Evolutionary conservation across 64 coral and sea anemone species (phyloP).

Genomic region (Porites lutea): DNA sequence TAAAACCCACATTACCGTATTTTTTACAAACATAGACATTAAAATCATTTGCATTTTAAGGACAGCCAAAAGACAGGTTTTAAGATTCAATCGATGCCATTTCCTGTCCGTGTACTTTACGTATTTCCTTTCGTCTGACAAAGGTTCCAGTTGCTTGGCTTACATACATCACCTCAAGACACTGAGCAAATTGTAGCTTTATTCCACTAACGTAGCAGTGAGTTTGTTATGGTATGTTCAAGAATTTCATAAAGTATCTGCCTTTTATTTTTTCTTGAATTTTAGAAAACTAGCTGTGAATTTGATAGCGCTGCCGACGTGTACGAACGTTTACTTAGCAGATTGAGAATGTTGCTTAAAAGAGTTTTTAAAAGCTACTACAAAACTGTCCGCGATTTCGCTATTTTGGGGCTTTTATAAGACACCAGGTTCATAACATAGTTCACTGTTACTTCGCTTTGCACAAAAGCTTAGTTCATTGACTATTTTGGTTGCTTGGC

Average conservation of each 20-base stretch:
- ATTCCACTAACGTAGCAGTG: neutral
- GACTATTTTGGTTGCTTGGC: slow-evolving; percentile 22
- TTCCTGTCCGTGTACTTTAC: slow-evolving; percentile 17
- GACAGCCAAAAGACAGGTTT: slow-evolving; percentile 11
- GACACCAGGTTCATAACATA: neutral
- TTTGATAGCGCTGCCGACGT: neutral
- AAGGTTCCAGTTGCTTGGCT: neutral
- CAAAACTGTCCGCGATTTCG: neutral
- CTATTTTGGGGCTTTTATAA: neutral
- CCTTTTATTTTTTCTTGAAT: neutral
- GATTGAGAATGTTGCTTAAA: neutral
- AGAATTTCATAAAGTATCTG: neutral
- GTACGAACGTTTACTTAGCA: neutral
- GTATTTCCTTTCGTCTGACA: slow-evolving; percentile 33
- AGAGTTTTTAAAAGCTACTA: neutral
- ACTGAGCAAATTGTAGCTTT: neutral
- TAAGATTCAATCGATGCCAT: slow-evolving; percentile 1
- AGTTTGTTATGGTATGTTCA: neutral
- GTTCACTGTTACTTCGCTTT: neutral
- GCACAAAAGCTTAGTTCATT: neutral
- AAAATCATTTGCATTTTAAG: slow-evolving; percentile 7
- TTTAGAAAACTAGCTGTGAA: neutral
- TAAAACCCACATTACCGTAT: neutral
- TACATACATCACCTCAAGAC: neutral
- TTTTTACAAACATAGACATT: neutral